Evolutionary conservation across 2,113 vertebrate genomes (phyloP).

Genomic region (Monopterus albus): DNA sequence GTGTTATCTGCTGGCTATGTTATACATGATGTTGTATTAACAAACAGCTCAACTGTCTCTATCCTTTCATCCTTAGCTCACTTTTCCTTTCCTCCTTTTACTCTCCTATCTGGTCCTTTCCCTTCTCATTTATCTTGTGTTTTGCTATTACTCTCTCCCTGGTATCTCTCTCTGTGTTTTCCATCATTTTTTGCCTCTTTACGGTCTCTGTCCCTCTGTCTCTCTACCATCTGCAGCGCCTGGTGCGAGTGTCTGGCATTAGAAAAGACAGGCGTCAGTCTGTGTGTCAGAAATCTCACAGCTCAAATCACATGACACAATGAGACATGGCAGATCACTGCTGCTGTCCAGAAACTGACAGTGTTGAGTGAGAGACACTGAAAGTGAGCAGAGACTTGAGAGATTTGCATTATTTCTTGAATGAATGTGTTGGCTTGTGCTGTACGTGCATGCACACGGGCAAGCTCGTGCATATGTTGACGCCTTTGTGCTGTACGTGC

Average conservation of each 20-base stretch:
- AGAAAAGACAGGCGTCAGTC: constrained; percentile 45
- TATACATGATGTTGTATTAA: constrained; percentile 52
- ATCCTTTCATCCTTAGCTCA: constrained; percentile 56
- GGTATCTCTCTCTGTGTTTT: background rate
- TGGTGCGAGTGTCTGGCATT: constrained; percentile 56
- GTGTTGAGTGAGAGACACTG: constrained; percentile 20
- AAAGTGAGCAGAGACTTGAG: constrained; percentile 14
- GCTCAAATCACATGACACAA: constrained; percentile 55
- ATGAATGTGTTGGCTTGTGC: background rate
- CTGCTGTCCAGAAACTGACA: constrained; percentile 53
- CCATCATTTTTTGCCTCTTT: background rate
- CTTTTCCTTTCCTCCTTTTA: background rate
- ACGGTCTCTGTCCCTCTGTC: constrained; percentile 4
- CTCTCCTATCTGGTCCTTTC: background rate
- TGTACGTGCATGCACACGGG: constrained; percentile 4
- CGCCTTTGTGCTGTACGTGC: background rate
- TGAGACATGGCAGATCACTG: constrained; percentile 52
- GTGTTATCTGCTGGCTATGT: constrained; percentile 56
- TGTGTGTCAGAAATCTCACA: constrained; percentile 60
- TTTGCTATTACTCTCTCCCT: background rate
- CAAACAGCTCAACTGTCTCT: constrained; percentile 49
- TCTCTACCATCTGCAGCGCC: constrained; percentile 43
- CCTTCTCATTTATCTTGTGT: constrained; percentile 2
- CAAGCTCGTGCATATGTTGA: too few relatives aligned
- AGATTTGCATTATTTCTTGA: constrained; percentile 8